phyloP scores from a whole-genome alignment of 2,888 invertebrate species.

The Metallyticus violacea region DNA sequence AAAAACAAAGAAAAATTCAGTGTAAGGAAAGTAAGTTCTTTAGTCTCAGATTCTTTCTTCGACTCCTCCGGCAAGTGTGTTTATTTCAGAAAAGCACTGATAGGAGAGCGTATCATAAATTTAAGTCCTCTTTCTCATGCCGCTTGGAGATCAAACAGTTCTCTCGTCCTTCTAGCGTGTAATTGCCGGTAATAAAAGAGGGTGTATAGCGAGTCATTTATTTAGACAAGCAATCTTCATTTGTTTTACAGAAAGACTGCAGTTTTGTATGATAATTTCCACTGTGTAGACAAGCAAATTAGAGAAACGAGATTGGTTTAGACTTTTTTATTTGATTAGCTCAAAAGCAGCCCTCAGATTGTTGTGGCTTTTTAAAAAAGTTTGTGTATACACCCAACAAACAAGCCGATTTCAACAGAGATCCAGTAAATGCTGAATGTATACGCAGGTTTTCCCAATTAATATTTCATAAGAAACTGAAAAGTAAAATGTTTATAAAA shows the following conservation, averaged over 20 bases:
- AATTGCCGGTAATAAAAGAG: conserved; percentile 33
- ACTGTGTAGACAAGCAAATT: neutral
- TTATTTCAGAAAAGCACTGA: neutral
- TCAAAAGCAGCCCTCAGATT: neutral
- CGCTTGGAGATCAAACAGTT: neutral
- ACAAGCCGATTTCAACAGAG: too few species aligned
- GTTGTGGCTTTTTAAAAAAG: too few species aligned
- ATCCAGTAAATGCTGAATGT: too few species aligned
- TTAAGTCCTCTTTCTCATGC: conserved; percentile 15
- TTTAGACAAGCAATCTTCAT: neutral
- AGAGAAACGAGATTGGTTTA: neutral
- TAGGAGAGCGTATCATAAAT: neutral
- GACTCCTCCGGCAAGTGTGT: too few species aligned
- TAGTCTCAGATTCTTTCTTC: too few species aligned
- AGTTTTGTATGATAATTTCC: neutral
- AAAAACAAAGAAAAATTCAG: too few species aligned
- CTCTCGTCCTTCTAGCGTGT: conserved; percentile 34
- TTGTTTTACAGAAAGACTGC: neutral
- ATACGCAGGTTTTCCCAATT: too few species aligned
- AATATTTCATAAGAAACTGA: too few species aligned
- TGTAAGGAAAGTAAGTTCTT: too few species aligned
- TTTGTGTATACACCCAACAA: too few species aligned
- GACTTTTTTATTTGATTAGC: neutral
- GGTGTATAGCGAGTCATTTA: neutral
- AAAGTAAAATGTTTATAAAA: too few species aligned